phyloP scores from a whole-genome alignment of 2,888 invertebrate species.

The Boloria euphrosyne region DNA sequence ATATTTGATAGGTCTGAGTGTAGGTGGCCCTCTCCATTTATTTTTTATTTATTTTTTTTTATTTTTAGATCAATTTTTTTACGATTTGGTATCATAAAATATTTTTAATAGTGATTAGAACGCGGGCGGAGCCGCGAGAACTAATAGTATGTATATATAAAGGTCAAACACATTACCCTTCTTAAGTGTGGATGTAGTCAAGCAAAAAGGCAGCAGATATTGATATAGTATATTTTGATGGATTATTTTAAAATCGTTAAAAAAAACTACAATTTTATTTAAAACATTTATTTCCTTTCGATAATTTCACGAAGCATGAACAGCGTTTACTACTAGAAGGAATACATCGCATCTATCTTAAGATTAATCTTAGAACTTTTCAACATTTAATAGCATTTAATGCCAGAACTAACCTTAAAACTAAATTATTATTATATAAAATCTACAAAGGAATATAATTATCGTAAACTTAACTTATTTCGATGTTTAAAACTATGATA shows the following conservation, averaged over 20 bases:
- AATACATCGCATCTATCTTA: not conserved
- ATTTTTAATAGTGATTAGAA: no score
- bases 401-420: constrained; percentile 15
- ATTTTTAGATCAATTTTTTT: no score
- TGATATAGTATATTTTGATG: no score
- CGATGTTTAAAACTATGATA: constrained; percentile 28
- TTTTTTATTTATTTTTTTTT: no score
- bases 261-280: constrained; percentile 18
- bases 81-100: no score
- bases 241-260: not conserved
- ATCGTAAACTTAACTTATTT: constrained; percentile 20
- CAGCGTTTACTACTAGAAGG: constrained; percentile 15
- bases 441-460: constrained; percentile 16
- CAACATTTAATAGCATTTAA: constrained; percentile 24
- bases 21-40: no score
- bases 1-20: no score
- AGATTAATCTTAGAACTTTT: not conserved
- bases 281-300: constrained; percentile 31
- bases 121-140: no score
- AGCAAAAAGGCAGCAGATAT: no score
- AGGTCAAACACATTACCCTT: no score
- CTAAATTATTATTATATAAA: constrained; percentile 23
- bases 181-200: no score
- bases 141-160: no score
- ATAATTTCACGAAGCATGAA: constrained; percentile 31